Base-by-base conservation (phyloP, 2,113 vertebrate species). In the Steatornis caripensis region DNA sequence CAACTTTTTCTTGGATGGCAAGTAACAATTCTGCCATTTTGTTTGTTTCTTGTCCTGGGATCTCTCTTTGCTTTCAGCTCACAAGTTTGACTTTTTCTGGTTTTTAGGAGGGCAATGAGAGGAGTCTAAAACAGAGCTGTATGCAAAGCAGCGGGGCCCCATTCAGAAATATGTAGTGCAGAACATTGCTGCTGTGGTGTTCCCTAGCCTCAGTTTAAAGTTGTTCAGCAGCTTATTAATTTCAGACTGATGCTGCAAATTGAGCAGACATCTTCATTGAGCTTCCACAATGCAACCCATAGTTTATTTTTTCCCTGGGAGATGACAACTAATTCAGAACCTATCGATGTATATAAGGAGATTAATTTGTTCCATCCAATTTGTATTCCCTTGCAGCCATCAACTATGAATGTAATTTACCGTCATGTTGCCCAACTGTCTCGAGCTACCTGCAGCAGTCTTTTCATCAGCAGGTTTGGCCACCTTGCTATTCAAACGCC, bases 331-430 rank as follows among this genome's bases (percentile, higher is more conserved):
- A 93, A 97, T 97, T 98, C 96, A 94, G 91, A 98, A 97, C 65
- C 85, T 89, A 96, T 92, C 3, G 14, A 46, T 97, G 94, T 96
- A 95, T 94, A 87, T 92, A 91, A 86, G 86, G 86, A 97, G 95
- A 97, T 97, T 97, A 95, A 97, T 97, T 96, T 96, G 97, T 96
- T 97, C 68, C 94, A 97, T 97, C 91, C 17, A 79, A 91, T 96
- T 97, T 88, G 78, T 94, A 94, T 97, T 96, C 92, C 94, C 96
- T 95, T 94, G 75, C 66, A 96, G 84, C 84, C 90, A 92, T 93
- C 92, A 96, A 92, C 95, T 95, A 93, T 78, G 86, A 97, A 96
- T 94, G 70, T 90, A 97, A 97, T 97, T 97, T 97, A 97, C 88
- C 24, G 9, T 96, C 90, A 64, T 91, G 94, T 96, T 97, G 79